A percentile compares a stretch with the other conserved stretches of the same genome.
These are phyloP conservation scores for Leptopilina myrica DNA, from an alignment of 2,888 invertebrate genomes.

Conservation along the genomic window DNA sequence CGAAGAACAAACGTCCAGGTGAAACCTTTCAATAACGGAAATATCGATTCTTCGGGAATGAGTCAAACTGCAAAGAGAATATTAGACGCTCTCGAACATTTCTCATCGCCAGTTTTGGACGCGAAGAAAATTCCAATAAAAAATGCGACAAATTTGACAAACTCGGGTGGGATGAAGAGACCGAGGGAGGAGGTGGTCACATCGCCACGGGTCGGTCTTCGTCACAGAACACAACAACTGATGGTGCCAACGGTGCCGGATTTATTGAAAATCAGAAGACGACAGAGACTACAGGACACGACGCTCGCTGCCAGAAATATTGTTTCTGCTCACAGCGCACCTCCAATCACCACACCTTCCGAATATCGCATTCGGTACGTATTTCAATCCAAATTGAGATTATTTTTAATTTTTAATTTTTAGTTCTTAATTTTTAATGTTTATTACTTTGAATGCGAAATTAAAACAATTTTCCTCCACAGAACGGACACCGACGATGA, in stretches of 20 bases:
- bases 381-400: not conserved
- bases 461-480: constrained; percentile 40
- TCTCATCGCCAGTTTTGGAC: constrained; percentile 88
- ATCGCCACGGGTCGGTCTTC: constrained; percentile 67
- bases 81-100: constrained; percentile 88
- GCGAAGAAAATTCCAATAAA: constrained; percentile 86
- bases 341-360: constrained; percentile 53
- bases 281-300: constrained; percentile 80
- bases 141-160: constrained; percentile 63
- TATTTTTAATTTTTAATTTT: not conserved
- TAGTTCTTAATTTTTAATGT: not conserved
- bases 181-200: constrained; percentile 60
- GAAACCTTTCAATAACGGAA: constrained; percentile 75
- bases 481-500: constrained; percentile 68
- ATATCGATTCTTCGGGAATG: constrained; percentile 77
- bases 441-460: not conserved
- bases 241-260: constrained; percentile 82
- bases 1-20: constrained; percentile 76
- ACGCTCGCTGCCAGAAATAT: constrained; percentile 82
- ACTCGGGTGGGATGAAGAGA: constrained; percentile 58
- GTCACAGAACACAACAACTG: constrained; percentile 77
- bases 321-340: constrained; percentile 75
- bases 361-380: constrained; percentile 70
- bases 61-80: constrained; percentile 88
- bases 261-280: constrained; percentile 80